Evolutionary conservation across 2,888 invertebrate genomes (phyloP), one percentile per base, ranked within the genome.

Genomic region (Polydrusus pterygomalis): DNA sequence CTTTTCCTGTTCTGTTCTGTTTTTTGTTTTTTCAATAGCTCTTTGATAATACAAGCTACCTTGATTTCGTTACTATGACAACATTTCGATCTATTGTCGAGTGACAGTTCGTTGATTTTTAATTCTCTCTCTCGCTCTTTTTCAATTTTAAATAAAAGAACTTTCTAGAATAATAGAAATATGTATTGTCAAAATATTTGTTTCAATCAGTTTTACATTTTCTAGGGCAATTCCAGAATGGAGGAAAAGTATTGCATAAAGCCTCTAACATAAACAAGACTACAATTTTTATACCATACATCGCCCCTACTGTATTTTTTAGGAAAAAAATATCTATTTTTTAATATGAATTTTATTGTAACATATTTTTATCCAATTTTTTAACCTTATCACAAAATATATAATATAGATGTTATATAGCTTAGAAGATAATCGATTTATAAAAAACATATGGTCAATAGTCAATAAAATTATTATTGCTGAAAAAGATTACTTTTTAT

Each of bases 191-290:
- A n/a, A n/a, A n/a, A n/a, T 34, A 34, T 34, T 17, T 8, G 34
- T 17, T 70, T 45, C 47, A 60, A 11, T 7, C 3, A 15, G 9
- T 17, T 49, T n/a, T 51, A 1, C 34, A 67, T 45, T 76, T 62
- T 54, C 62, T 74, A 85, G 84, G 74, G 79, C 79, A 58, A 69
- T 82, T 62, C 84, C 85, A 15, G 80, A 81, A 17, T 85, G 84
- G 84, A 80, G 83, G 65, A 82, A 81, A 80, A 74, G 64, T 47
- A 73, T 78, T 65, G 54, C 62, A 40, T 65, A 45, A 64, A 34
- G 13, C 15, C 40, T 30, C 13, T 38, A 17, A 63, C 45, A 45
- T 69, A 6, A 78, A 43, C 18, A 10, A 54, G 62, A 69, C 30
- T 64, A 40, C 69, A 68, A 56, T 34, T 34, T 34, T 34, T 34